These are phyloP conservation scores for Pyrochroa serraticornis DNA, from an alignment of 2,888 invertebrate genomes.

Conservation along the genomic window DNA sequence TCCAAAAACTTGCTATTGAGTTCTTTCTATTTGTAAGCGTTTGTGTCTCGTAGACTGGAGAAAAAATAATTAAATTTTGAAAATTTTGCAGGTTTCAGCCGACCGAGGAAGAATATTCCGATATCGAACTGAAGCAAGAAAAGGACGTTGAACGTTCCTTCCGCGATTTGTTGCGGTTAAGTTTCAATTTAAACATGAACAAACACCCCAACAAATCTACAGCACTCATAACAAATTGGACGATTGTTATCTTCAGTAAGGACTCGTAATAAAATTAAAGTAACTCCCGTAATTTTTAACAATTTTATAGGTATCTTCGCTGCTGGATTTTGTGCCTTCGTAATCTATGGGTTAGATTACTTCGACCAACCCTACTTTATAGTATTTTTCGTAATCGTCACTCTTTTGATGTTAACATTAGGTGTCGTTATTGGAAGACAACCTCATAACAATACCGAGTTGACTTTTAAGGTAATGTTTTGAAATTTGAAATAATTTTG, in stretches of 20 bases:
- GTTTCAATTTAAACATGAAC: conserved; percentile 74
- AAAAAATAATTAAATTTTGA: too few species aligned
- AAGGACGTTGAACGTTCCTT: conserved; percentile 33
- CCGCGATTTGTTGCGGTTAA: conserved; percentile 55
- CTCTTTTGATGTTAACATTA: conserved; percentile 62
- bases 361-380: conserved; percentile 54
- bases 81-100: conserved; percentile 42
- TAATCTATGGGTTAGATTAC: conserved; percentile 52
- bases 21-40: too few species aligned
- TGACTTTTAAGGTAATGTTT: conserved; percentile 73
- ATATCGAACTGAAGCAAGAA: conserved; percentile 34
- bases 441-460: conserved; percentile 65
- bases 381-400: conserved; percentile 53
- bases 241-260: conserved; percentile 65
- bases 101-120: conserved; percentile 34
- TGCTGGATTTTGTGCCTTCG: conserved; percentile 61
- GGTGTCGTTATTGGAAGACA: conserved; percentile 72
- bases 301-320: conserved; percentile 63
- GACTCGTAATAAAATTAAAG: too few species aligned
- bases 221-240: conserved; percentile 69
- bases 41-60: too few species aligned
- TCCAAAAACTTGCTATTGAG: too few species aligned
- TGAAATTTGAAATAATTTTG: conserved; percentile 4
- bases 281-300: too few species aligned
- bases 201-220: conserved; percentile 71